Evolutionary conservation across 2,113 vertebrate genomes (phyloP).

Genomic region (Phaetusa simplex): DNA sequence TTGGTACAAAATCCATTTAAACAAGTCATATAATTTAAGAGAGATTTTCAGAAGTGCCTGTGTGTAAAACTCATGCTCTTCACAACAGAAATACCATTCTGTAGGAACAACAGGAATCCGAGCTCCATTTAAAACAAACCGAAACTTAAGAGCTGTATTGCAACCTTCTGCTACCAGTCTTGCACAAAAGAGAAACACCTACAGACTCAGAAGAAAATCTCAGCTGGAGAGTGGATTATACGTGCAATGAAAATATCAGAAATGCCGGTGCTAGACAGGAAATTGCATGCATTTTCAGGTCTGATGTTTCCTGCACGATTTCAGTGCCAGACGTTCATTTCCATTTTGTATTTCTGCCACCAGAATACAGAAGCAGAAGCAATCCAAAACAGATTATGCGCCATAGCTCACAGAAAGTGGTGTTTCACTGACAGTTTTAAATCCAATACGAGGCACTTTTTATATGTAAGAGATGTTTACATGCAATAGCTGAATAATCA

Average conservation of each 20-base stretch:
- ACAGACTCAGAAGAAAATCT: background rate
- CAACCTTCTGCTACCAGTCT: background rate
- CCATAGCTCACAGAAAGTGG: background rate
- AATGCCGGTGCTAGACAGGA: background rate
- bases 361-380: slow-evolving; percentile 28
- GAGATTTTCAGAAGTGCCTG: background rate
- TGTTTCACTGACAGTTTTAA: background rate
- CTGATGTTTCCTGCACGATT: background rate
- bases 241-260: background rate
- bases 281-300: slow-evolving; percentile 25
- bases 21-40: background rate
- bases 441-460: background rate
- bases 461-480: background rate
- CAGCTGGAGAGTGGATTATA: background rate
- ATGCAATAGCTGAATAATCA: background rate
- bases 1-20: background rate
- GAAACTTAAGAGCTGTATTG: background rate
- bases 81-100: background rate
- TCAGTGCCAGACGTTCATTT: slow-evolving; percentile 16
- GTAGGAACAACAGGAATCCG: background rate
- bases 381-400: background rate
- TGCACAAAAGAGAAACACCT: background rate
- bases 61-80: background rate
- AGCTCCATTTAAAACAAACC: background rate
- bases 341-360: background rate